Conservation (phyloP, 2,113 vertebrate genomes). For the Pseudopipra pipra region DNA sequence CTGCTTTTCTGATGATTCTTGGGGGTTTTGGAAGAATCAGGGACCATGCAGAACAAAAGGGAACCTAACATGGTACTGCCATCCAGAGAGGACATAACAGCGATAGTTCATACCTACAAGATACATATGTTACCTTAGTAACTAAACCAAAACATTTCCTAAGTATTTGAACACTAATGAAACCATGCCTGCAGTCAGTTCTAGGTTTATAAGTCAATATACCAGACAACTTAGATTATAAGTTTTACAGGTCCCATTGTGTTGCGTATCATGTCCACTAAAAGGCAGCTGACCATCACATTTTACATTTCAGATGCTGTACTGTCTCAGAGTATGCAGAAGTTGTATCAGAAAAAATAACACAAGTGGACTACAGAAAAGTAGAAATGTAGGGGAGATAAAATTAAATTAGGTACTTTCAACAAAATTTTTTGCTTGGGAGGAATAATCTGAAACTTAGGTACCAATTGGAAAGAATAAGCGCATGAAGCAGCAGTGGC, state of each 20-base stretch:
- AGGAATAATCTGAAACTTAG: background rate
- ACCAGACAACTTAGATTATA: background rate
- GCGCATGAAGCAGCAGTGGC: background rate
- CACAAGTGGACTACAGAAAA: background rate
- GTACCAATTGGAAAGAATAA: background rate
- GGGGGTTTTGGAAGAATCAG: background rate
- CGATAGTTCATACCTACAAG: background rate
- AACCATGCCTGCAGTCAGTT: background rate
- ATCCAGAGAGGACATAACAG: background rate
- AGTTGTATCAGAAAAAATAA: background rate
- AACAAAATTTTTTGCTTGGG: background rate
- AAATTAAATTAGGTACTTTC: background rate
- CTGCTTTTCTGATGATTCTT: background rate
- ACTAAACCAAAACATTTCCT: background rate
- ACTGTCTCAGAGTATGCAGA: background rate
- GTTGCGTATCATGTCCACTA: background rate
- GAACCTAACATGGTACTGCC: background rate
- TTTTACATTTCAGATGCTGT: background rate
- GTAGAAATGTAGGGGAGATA: background rate
- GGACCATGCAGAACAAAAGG: background rate
- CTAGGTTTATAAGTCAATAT: background rate
- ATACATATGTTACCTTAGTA: background rate
- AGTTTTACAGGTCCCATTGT: background rate
- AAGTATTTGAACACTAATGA: background rate
- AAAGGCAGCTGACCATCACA: background rate